Base-by-base conservation (phyloP, 2,113 vertebrate species). In the Cichladusa arquata region DNA sequence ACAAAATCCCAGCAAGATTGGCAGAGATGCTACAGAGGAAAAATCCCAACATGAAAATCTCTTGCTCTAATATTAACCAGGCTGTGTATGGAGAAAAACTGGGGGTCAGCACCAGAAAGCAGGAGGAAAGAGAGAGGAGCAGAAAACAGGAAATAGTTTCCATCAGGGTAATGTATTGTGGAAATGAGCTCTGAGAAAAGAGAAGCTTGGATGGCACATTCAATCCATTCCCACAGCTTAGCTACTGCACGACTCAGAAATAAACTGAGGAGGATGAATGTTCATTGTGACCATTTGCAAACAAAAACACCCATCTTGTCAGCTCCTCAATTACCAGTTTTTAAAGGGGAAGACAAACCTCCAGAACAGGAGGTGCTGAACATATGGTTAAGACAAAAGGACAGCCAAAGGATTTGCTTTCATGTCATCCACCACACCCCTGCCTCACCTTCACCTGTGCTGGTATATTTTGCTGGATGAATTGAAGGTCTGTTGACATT, bases 101-200 rank as follows among this genome's bases (percentile, higher is more conserved):
- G 24, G 45, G 69, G 34, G 60, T 45, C 84, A 86, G n/a, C 29
- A 84, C 14, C 28, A 90, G 38, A 58, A 69, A 88, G 82, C 5
- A 90, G 65, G 62, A 91, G 36, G 51, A 88, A 90, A 71, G 12
- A 70, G 66, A 81, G 62, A 83, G 2, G 0, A 44, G 53, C 9
- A 64, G 69, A 86, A 84, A 91, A 77, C 73, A 95, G 87, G 86
- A 91, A 95, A 65, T 45, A 26, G 45, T 90, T 95, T 83, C 67
- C 93, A 94, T 26, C 22, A 82, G 62, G 38, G 51, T 34, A 62
- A 69, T 58, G 64, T 4, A 33, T 69, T 76, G 91, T 71, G 74
- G 87, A 96, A 92, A 85, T 34, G 42, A 95, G 90, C 71, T 91
- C 78, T 38, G 74, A 72, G 71, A 93, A 61, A 74, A 72, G 50